phyloP scores from a whole-genome alignment of 2,797 vertebrate species.

The Galagoides demidoff region DNA sequence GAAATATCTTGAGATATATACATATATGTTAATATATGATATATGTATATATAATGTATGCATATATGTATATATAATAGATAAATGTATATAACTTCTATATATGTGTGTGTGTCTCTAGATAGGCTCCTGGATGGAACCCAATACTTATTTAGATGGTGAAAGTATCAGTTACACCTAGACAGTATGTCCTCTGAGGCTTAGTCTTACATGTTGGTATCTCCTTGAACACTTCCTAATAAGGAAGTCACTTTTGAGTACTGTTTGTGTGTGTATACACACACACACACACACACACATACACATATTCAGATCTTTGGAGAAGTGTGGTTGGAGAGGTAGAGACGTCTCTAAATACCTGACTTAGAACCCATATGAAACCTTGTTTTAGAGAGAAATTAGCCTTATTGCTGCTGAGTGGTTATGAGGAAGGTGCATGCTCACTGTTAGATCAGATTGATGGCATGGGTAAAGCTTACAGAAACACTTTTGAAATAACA shows the following conservation, averaged over 20 bases:
- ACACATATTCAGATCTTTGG: background rate
- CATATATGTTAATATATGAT: background rate
- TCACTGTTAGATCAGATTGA: constrained; percentile 27
- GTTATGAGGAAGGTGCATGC: constrained; percentile 32
- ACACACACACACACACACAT: too few relatives aligned
- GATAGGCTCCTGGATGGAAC: background rate
- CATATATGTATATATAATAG: background rate
- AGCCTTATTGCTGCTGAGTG: constrained; percentile 13
- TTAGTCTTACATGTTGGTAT: constrained; percentile 22
- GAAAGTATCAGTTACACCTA: constrained; percentile 7
- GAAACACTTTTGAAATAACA: constrained; percentile 44
- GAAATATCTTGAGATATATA: constrained; percentile 37
- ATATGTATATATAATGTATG: background rate
- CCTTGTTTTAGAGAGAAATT: constrained; percentile 19
- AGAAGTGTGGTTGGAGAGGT: background rate
- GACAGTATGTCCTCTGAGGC: background rate
- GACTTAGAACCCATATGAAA: constrained; percentile 40
- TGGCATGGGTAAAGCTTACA: background rate
- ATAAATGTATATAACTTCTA: background rate
- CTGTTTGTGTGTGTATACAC: background rate
- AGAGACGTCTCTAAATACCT: constrained; percentile 3
- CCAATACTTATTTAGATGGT: constrained; percentile 16
- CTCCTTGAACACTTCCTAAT: constrained; percentile 15
- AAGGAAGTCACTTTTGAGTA: background rate
- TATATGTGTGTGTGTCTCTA: background rate